Base-by-base conservation (phyloP, 2,797 vertebrate genomes). In the Enteromius unitaeniatus region DNA sequence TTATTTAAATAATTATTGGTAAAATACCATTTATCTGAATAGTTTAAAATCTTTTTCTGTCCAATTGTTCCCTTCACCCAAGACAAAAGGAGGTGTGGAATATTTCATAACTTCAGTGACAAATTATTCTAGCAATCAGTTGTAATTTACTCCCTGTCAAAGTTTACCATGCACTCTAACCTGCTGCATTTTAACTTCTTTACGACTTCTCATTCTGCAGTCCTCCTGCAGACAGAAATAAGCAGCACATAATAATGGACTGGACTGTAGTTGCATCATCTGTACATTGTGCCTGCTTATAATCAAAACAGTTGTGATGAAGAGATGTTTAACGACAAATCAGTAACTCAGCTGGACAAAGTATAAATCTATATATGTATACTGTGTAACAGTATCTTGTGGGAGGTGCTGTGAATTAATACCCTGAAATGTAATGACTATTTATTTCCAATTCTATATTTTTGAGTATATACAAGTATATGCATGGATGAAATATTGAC, bases 381-480 rank as follows among this genome's bases (percentile, higher is more conserved):
- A 79, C 51, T 84, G 82, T 72, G 49, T n/a, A 37, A 70, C 64
- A 70, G 78, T 80, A 80, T 69, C 21, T 69, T 26, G 45, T 83
- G 64, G 73, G 65, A 72, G 82, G 82, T 72, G 67, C 75, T 84
- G 82, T 78, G 82, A 84, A 78, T 58, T 78, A 84, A 78, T 70
- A 49, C 53, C 90, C 90, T 89, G 87, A 92, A 94, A 88, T 79
- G 93, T 93, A 93, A 90, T 78, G 93, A 89, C 90, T 95, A 95
- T 95, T 95, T 95, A 95, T 95, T 95, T 92, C 49, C 92, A 94
- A 94, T 92, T 87, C 88, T 95, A 93, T 95, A 95, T 94, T 95
- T 95, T 94, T 93, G 92, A 94, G 88, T 91, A 91, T 93, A 94
- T 93, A 93, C 83, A 90, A 90, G 72, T 90, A 92, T 92, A 94